These are phyloP conservation scores for Volucella zonaria DNA, from an alignment of 2,888 invertebrate species.

Conservation along the genomic window DNA sequence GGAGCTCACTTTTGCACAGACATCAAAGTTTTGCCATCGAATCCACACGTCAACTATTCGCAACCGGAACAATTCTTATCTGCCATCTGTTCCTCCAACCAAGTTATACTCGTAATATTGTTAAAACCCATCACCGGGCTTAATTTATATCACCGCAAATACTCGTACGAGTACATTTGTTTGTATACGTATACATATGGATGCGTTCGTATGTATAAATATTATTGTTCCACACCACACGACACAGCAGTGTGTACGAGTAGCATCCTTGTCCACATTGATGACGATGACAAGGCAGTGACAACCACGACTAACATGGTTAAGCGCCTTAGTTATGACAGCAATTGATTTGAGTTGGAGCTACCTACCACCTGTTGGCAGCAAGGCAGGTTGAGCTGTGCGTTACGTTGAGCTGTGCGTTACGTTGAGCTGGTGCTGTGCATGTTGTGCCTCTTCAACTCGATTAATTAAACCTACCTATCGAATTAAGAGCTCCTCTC, in stretches of 20 bases:
- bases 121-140: neutral
- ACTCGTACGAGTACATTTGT: neutral
- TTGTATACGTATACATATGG: too few relatives aligned
- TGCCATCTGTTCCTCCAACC: neutral
- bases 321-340: conserved; percentile 52
- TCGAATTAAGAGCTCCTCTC: conserved; percentile 39
- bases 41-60: neutral
- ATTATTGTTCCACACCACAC: conserved; percentile 18
- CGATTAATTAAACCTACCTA: conserved; percentile 51
- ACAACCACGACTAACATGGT: neutral
- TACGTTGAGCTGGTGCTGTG: neutral
- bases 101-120: neutral
- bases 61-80: conserved; percentile 25
- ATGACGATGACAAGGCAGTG: neutral
- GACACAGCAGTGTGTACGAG: neutral
- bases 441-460: conserved; percentile 45
- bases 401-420: too few relatives aligned
- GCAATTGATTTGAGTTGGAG: conserved; percentile 51
- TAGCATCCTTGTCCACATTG: neutral
- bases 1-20: neutral
- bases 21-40: conserved; percentile 34
- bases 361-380: conserved; percentile 53
- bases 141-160: conserved; percentile 13
- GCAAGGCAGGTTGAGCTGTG: too few relatives aligned
- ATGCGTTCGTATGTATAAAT: too few relatives aligned